Evolutionary conservation across 2,113 vertebrate genomes (phyloP).

Genomic region (Epinephelus fuscoguttatus): DNA sequence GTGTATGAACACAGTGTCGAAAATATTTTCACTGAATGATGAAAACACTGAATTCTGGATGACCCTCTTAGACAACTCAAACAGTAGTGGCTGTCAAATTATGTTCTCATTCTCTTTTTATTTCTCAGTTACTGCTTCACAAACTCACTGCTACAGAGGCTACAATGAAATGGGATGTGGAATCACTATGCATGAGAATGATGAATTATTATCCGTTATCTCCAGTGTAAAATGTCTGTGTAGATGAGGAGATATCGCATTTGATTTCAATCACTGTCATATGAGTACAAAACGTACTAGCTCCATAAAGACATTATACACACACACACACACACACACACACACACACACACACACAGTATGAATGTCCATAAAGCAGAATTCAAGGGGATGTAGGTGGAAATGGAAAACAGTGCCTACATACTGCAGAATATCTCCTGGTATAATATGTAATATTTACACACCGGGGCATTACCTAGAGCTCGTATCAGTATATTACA

Average conservation of each 20-base stretch:
- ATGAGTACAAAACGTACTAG: background rate
- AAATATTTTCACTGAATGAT: background rate
- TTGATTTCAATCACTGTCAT: background rate
- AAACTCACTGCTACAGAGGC: background rate
- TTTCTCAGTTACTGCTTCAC: background rate
- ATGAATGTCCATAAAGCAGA: background rate
- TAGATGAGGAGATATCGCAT: background rate
- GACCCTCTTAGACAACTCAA: background rate
- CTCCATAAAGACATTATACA: background rate
- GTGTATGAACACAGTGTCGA: background rate
- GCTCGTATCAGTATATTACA: background rate
- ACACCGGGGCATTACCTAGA: too few relatives aligned
- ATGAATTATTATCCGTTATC: background rate
- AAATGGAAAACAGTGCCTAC: background rate
- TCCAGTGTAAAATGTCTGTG: background rate
- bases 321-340: background rate
- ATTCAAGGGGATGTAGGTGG: constrained; percentile 1
- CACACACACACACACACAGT: too few relatives aligned
- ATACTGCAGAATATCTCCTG: background rate
- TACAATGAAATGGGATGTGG: background rate
- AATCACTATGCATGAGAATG: background rate
- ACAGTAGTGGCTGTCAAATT: background rate
- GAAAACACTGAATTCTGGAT: background rate
- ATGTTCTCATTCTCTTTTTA: background rate
- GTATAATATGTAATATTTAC: too few relatives aligned